Percentiles rank a stretch among this genome's conserved stretches.
Conservation (phyloP, 2,113 vertebrate species). For the Dasyurus viverrinus region DNA sequence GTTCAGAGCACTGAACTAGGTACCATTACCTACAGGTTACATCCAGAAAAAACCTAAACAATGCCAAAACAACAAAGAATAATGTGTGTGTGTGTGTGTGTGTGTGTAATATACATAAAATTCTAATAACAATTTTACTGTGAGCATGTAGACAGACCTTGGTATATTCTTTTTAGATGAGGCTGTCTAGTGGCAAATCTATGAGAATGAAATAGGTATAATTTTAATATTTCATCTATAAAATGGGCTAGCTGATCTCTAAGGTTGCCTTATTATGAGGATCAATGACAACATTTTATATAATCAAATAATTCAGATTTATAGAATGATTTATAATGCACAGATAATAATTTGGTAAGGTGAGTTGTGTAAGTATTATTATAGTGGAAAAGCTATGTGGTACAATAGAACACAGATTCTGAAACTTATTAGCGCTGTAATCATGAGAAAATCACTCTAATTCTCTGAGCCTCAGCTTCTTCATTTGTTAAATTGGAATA, state of each 20-base stretch:
- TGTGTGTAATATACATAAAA: too few species aligned
- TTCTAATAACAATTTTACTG: background rate
- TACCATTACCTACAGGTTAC: background rate
- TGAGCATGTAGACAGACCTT: background rate
- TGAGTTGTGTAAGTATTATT: background rate
- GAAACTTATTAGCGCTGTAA: background rate
- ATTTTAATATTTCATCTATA: background rate
- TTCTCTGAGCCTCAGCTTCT: background rate
- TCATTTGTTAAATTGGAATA: background rate
- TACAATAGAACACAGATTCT: background rate
- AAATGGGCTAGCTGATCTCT: background rate
- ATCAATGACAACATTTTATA: background rate
- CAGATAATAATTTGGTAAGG: background rate
- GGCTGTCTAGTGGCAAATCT: background rate
- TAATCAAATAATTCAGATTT: background rate
- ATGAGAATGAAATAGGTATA: background rate
- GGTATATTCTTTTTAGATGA: background rate
- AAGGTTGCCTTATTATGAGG: background rate
- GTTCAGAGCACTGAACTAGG: background rate
- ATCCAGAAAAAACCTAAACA: background rate
- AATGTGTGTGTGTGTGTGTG: background rate
- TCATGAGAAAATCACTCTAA: background rate
- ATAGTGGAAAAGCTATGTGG: background rate
- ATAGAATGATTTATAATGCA: background rate
- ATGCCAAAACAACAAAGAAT: background rate